Evolutionary conservation across 2,797 vertebrate species (phyloP), one percentile per base, ranked within the genome.

Genomic region (Corythornis leucogaster): DNA sequence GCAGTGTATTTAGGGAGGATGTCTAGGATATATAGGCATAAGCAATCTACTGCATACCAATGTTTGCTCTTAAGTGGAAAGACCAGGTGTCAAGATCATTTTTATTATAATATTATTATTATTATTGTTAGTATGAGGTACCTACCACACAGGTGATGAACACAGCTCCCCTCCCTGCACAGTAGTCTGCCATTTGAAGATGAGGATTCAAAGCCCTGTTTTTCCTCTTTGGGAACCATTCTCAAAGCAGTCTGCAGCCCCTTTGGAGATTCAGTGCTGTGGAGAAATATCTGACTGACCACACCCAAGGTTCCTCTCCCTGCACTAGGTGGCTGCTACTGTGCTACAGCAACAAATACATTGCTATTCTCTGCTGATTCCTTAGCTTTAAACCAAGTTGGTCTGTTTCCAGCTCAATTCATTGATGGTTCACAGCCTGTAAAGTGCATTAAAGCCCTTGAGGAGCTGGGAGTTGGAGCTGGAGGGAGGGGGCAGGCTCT

Each of bases 341-440:
- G 38, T 38, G 28, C 53, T 14, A 81, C 43, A 59, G 38, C 26
- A 8, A 53, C 9, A 5, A 59, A 5, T 3, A 11, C 50, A n/a
- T 61, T 62, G 40, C 78, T n/a, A 7, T 12, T 55, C 11, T 38
- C 30, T 24, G 26, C 73, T 84, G 55, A 79, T 95, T 76, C 25
- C 64, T 66, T 15, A 50, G 59, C 43, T 79, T 40, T 28, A 64
- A 61, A 6, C 48, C 5, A 31, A 19, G 45, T 51, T 63, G 46
- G 28, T 64, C 31, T 38, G 5, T 12, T 42, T 75, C 24, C 30
- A 22, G 74, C 74, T 92, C 68, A 9, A 28, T 80, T 83, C 40
- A 2, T 76, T 81, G 80, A 66, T 51, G 63, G 80, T 64, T 79
- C 68, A 21, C 61, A n/a, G 53, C 69, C 95, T 76, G 28, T 30